Evolutionary conservation across 1,140 invertebrate genomes (phyloP).

Genomic region (Theocolax elegans): DNA sequence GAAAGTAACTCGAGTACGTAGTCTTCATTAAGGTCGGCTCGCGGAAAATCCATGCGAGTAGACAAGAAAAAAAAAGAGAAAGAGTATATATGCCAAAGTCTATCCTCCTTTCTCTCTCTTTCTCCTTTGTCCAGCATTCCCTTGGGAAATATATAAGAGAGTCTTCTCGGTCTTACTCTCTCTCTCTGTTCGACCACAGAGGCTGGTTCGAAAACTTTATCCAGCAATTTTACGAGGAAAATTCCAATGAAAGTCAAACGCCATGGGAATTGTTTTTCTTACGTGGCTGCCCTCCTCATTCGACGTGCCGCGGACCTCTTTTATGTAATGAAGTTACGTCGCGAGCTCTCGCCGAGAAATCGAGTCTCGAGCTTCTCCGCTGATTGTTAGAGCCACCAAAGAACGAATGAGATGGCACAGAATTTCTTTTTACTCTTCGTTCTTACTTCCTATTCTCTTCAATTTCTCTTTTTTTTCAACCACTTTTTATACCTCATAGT

Average conservation of each 20-base stretch:
- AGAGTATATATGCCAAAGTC: too few relatives aligned
- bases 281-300: not conserved
- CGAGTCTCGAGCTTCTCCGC: conserved; percentile 17
- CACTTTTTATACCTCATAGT: too few relatives aligned
- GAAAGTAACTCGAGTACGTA: too few relatives aligned
- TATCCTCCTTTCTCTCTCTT: not conserved
- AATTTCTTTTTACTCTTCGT: not conserved
- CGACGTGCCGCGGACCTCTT: not conserved
- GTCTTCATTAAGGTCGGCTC: too few relatives aligned
- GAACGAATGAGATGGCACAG: not conserved
- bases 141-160: conserved; percentile 64
- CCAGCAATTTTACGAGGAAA: conserved; percentile 55
- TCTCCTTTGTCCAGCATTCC: conserved; percentile 46
- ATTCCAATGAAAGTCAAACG: conserved; percentile 60
- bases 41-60: too few relatives aligned
- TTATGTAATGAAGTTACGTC: conserved; percentile 14
- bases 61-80: not conserved
- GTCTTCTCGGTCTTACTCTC: conserved; percentile 29
- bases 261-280: conserved; percentile 59
- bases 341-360: not conserved
- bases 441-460: too few relatives aligned
- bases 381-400: not conserved
- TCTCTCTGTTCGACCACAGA: conserved; percentile 45
- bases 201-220: conserved; percentile 55
- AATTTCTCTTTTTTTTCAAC: not conserved